Base-by-base conservation (phyloP, 2,113 vertebrate genomes). In the Pycnonotus jocosus region DNA sequence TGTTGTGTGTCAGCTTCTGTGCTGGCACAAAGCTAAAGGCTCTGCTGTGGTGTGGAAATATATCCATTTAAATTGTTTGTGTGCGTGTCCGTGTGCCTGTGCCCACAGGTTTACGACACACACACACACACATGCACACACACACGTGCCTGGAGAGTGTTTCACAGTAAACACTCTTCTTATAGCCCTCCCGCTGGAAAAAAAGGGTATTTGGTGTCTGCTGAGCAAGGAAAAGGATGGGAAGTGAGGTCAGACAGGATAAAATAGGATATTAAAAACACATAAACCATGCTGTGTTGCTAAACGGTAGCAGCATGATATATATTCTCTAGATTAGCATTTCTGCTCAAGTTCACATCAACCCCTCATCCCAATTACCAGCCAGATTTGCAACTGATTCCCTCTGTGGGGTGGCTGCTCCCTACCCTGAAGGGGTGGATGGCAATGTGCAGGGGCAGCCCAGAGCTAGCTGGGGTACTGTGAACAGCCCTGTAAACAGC, bases 231-330 rank as follows among this genome's bases (percentile, higher is more conserved):
- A 95, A 96, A 96, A 95, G 64, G 74, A 96, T 68, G 79, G 86
- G 72, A 88, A 90, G 81, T 81, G 80, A 92, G 87, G 95, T 97
- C 96, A 96, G 95, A 92, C 61, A 86, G 96, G 95, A 97, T 97
- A 96, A 97, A 97, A 96, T 65, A 95, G 93, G 97, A 94, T 97
- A 97, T 98, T 97, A 98, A 97, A 97, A 98, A 92, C 96, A 92
- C 87, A 95, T 97, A 96, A 97, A 68, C 83, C 93, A 64, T 93
- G 96, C 97, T 98, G 96, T 90, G 97, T 94, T 96, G 96, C 97
- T 98, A 94, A 98, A 97, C 5, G 7, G 90, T 96, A 90, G 91
- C 98, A 97, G 97, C 89, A 10, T 97, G 96, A 94, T 95, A 48
- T 91, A 57, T 84, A 81, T 64, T 74, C 93, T 94, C 74, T 77